Conservation (phyloP, 2,113 vertebrate species). For the Xyrauchen texanus region DNA sequence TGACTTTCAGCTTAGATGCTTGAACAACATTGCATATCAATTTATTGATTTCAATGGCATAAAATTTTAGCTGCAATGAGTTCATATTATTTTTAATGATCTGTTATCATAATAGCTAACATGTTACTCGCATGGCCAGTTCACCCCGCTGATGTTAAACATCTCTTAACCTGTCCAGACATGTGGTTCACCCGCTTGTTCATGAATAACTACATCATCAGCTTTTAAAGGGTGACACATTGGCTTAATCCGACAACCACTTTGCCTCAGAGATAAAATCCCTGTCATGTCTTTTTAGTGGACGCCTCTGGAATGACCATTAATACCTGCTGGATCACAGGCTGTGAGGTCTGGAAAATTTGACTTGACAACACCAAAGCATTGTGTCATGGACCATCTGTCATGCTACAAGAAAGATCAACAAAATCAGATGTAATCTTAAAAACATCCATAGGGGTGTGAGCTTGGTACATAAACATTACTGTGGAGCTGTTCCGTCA, state of each 20-base stretch:
- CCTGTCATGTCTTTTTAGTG: conserved; percentile 35
- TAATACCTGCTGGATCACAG: conserved; percentile 34
- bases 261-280: conserved; percentile 36
- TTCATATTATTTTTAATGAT: too few species aligned
- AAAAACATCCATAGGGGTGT: background rate
- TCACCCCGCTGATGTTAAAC: background rate
- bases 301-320: conserved; percentile 3
- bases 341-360: conserved; percentile 30
- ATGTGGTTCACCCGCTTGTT: background rate
- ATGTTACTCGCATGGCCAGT: background rate
- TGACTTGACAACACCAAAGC: conserved; percentile 32
- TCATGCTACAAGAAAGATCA: conserved; percentile 25
- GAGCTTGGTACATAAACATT: background rate
- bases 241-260: conserved; percentile 15
- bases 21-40: too few species aligned
- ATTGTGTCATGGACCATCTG: conserved; percentile 33
- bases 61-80: too few species aligned
- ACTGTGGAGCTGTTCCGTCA: too few species aligned
- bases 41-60: too few species aligned
- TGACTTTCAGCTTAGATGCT: too few species aligned
- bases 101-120: too few species aligned
- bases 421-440: conserved; percentile 22
- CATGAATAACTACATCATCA: background rate
- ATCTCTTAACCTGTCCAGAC: conserved; percentile 26
- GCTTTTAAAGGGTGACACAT: conserved; percentile 24